These are phyloP conservation scores for Cetonia aurata DNA, from an alignment of 2,888 invertebrate species.

Conservation along the genomic window DNA sequence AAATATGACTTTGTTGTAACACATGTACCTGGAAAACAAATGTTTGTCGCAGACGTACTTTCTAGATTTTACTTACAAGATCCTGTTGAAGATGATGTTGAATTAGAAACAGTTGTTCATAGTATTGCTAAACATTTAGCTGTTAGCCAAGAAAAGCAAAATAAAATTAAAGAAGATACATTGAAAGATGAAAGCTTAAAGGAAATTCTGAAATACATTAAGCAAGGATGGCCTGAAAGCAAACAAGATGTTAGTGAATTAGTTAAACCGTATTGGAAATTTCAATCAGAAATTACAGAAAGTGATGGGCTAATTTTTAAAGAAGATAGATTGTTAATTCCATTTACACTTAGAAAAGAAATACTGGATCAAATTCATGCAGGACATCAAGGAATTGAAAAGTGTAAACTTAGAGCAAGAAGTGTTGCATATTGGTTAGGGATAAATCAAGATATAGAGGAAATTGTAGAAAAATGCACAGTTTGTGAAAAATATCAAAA, in stretches of 20 bases:
- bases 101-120: slow-evolving; percentile 15
- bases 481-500: slow-evolving; percentile 21
- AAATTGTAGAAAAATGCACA: slow-evolving; percentile 21
- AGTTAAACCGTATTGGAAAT: slow-evolving; percentile 23
- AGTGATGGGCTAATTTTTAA: slow-evolving; percentile 34
- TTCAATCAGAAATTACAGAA: slow-evolving; percentile 15
- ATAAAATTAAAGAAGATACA: slow-evolving; percentile 11
- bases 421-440: slow-evolving; percentile 33
- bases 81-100: slow-evolving; percentile 20
- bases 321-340: slow-evolving; percentile 26
- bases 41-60: slow-evolving; percentile 27
- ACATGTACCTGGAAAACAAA: slow-evolving; percentile 36
- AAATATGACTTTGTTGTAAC: too few species aligned
- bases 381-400: slow-evolving; percentile 38
- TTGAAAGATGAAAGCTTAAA: background rate
- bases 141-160: slow-evolving; percentile 4
- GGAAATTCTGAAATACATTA: slow-evolving; percentile 4
- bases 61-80: slow-evolving; percentile 28
- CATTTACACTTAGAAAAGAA: slow-evolving; percentile 30
- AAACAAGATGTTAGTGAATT: slow-evolving; percentile 1
- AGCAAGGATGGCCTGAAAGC: slow-evolving; percentile 2
- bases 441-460: slow-evolving; percentile 31
- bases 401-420: slow-evolving; percentile 34
- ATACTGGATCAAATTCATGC: slow-evolving; percentile 37
- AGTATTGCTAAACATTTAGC: slow-evolving; percentile 15